phyloP scores from a whole-genome alignment of 2,113 vertebrate genomes.

The Zosterops japonicus region DNA sequence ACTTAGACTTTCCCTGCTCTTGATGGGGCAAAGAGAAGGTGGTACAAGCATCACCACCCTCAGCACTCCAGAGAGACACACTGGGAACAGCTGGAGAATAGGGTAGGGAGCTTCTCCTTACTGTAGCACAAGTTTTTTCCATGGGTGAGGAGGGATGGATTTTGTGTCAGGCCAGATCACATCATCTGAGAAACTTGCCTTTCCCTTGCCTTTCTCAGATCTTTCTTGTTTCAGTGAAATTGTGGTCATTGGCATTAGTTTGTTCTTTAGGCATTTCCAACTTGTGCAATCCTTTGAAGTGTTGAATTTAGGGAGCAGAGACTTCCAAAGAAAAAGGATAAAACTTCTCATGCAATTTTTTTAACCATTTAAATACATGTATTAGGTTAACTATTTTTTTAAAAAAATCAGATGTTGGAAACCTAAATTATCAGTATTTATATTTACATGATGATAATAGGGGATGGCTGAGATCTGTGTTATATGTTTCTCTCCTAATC shows the following conservation, averaged over 20 bases:
- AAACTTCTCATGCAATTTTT: neutral
- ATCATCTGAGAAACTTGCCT: neutral
- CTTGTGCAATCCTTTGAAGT: neutral
- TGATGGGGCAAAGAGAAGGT: neutral
- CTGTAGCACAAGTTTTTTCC: neutral
- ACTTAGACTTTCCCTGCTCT: neutral
- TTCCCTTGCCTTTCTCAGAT: neutral
- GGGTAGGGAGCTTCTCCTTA: neutral
- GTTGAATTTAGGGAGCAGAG: neutral
- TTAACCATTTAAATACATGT: neutral
- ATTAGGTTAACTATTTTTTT: accelerated
- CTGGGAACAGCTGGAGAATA: neutral
- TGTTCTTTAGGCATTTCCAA: neutral
- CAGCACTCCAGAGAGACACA: neutral
- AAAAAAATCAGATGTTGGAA: neutral
- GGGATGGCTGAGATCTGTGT: neutral
- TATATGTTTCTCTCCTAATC: neutral
- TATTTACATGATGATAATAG: neutral
- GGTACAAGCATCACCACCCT: neutral
- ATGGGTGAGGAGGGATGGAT: neutral
- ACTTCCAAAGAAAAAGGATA: neutral
- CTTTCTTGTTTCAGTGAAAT: neutral
- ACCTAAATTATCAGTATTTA: neutral
- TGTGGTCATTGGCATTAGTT: neutral
- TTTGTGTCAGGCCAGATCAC: neutral